phyloP scores from a whole-genome alignment of 2,888 invertebrate species.

The Agriopis leucophaearia region DNA sequence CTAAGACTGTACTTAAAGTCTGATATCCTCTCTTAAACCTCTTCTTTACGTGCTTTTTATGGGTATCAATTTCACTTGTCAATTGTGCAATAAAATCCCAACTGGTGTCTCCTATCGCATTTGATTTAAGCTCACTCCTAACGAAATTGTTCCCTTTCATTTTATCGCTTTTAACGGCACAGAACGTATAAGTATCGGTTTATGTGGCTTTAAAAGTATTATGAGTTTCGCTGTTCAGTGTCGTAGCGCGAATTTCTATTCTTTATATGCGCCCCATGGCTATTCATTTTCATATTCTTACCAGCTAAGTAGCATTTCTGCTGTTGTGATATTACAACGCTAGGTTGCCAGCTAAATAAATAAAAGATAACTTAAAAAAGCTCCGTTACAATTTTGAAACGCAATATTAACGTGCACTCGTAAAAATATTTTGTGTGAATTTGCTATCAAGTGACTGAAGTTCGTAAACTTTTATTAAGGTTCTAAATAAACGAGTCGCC shows the following conservation, averaged over 20 bases:
- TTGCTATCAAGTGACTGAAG: constrained; percentile 39
- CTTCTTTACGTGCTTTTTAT: constrained; percentile 53
- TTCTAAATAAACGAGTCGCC: constrained; percentile 55
- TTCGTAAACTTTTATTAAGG: constrained; percentile 58
- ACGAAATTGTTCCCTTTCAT: constrained; percentile 60
- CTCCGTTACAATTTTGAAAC: constrained; percentile 6
- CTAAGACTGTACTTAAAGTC: constrained; percentile 8
- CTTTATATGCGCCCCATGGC: neutral
- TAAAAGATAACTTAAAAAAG: neutral
- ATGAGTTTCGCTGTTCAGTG: constrained; percentile 44
- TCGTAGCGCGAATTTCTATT: neutral
- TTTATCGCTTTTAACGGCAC: constrained; percentile 60
- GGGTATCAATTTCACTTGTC: constrained; percentile 66
- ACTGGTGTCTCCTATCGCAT: constrained; percentile 57
- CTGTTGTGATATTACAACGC: too few relatives aligned
- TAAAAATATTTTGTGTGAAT: constrained; percentile 44
- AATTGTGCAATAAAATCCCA: constrained; percentile 68
- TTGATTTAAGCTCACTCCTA: constrained; percentile 61
- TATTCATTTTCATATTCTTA: neutral
- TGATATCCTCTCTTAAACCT: constrained; percentile 22
- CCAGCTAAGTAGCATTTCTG: neutral
- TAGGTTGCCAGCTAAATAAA: too few relatives aligned
- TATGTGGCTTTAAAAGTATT: constrained; percentile 47
- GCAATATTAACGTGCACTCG: constrained; percentile 40
- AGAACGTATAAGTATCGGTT: constrained; percentile 46